Conservation (phyloP, 2,888 invertebrate species). For the Linyphia triangularis region DNA sequence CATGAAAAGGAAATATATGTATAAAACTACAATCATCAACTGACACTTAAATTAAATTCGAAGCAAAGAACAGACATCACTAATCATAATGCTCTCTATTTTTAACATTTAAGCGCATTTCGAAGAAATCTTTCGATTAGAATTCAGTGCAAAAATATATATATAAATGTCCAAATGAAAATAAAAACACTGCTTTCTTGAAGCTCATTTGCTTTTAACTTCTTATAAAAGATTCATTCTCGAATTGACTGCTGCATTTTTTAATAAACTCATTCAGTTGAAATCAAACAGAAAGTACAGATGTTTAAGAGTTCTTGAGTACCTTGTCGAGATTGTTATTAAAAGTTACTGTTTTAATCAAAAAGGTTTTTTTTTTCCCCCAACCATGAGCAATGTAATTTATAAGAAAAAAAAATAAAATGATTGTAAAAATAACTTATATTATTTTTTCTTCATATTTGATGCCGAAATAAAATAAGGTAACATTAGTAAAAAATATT, state of each 20-base stretch:
- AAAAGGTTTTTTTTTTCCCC: too few species aligned
- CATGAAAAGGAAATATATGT: neutral
- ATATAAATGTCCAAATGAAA: neutral
- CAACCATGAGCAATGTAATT: too few species aligned
- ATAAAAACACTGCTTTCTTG: neutral
- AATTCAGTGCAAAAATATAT: neutral
- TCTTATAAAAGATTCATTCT: neutral
- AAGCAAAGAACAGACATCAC: neutral
- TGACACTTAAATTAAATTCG: constrained; percentile 29
- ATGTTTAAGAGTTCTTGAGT: too few species aligned
- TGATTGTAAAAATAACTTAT: too few species aligned
- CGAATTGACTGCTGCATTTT: neutral
- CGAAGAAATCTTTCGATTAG: neutral
- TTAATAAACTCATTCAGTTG: too few species aligned
- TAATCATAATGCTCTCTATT: neutral
- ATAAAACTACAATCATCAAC: neutral
- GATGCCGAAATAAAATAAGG: too few species aligned
- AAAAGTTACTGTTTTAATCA: too few species aligned
- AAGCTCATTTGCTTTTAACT: neutral
- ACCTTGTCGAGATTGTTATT: too few species aligned
- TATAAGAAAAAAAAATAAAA: too few species aligned
- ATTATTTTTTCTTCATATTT: too few species aligned
- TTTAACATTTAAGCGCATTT: neutral
- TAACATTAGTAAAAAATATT: too few species aligned
- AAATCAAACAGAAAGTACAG: too few species aligned